These are phyloP conservation scores for Habrosyne pyritoides DNA, from an alignment of 2,888 invertebrate species.

Conservation along the genomic window DNA sequence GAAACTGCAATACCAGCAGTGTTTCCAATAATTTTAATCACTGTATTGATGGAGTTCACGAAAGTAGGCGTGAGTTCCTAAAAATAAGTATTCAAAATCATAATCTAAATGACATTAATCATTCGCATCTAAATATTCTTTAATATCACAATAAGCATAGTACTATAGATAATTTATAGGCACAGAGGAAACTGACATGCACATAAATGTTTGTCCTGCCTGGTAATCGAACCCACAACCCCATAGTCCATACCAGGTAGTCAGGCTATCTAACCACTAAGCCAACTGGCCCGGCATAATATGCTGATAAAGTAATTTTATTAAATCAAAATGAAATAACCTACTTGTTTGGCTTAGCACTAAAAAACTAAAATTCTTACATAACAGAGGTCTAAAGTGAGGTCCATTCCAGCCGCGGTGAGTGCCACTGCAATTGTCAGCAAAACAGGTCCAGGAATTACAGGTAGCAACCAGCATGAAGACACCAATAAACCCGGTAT, in stretches of 20 bases:
- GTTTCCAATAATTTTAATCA: conserved; percentile 89
- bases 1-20: conserved; percentile 89
- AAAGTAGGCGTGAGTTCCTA: conserved; percentile 90
- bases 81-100: conserved; percentile 49
- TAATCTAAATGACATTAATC: too few species aligned
- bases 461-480: conserved; percentile 53
- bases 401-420: conserved; percentile 85
- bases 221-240: too few species aligned
- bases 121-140: too few species aligned
- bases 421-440: conserved; percentile 72
- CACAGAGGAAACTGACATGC: too few species aligned
- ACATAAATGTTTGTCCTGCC: too few species aligned
- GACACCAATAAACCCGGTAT: conserved; percentile 74
- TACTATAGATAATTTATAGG: too few species aligned
- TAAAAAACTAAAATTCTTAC: conserved; percentile 45
- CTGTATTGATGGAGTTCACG: conserved; percentile 88
- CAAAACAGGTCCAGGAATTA: conserved; percentile 64
- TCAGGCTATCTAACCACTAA: too few species aligned
- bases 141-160: too few species aligned
- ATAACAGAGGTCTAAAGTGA: conserved; percentile 83
- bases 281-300: too few species aligned
- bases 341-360: too few species aligned
- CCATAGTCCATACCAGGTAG: too few species aligned
- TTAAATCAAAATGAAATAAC: not conserved
- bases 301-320: too few species aligned